Base-by-base conservation (phyloP, 2,888 invertebrate genomes). In the Helleia helle region DNA sequence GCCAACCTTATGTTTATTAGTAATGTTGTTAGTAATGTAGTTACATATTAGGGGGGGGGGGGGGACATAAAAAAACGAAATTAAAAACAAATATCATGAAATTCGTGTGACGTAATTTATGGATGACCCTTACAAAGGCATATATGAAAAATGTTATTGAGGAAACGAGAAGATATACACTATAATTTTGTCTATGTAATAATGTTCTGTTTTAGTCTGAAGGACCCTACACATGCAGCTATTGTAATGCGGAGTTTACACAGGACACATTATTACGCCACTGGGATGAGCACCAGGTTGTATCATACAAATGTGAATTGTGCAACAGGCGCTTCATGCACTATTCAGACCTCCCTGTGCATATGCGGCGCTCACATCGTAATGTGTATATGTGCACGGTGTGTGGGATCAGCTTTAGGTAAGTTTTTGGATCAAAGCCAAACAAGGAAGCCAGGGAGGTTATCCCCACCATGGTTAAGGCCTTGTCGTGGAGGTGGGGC, bases 341-440 rank as follows among this genome's bases (percentile, higher is more conserved):
- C 0, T 36, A 44, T 0, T 42, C 43, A 0, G 46, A 67, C 2
- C 50, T 56, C 4, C 48, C 50, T 3, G 56, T 59, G 9, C 47
- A 48, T 22, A 11, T 66, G 1, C 50, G 54, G 4, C 41, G 51
- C 0, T 28, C 38, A 0, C 74, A 73, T 22, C 46, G 49, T 0
- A 51, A 51, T 4, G 30, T 46, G 0, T 72, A 59, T n/a, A 49
- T 44, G 0, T 73, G 73, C 25, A 48, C 45, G 0, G 40, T 24
- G n/a, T 36, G 36, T 8, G 36, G 36, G 13, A 36, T 22, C 1
- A 36, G 13, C 7, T 13, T 36, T 2, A 22, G 36, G 36, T 36
- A 11, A 36, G 13, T 18, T 22, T 18, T 12, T n/a, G n/a, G 3
- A 3, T 3, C 3, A 15, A 2, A 15, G 15, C 2, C 15, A 3